Evolutionary conservation across 2,888 invertebrate species (phyloP).

Genomic region (Agelastica alni): DNA sequence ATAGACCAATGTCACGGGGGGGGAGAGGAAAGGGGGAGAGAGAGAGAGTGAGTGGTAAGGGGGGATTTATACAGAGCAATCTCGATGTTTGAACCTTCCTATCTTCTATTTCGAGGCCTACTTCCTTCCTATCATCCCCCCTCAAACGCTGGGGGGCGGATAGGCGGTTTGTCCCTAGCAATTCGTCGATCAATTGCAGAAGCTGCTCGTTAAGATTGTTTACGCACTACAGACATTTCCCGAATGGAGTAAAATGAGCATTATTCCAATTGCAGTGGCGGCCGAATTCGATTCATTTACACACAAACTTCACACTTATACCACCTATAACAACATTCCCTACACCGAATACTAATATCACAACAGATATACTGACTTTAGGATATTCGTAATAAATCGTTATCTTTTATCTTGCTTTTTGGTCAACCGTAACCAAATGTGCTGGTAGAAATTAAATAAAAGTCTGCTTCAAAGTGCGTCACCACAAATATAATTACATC

Average conservation of each 20-base stretch:
- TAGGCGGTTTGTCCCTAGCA: conserved; percentile 49
- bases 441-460: too few relatives aligned
- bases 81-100: conserved; percentile 50
- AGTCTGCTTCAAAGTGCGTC: too few relatives aligned
- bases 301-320: too few relatives aligned
- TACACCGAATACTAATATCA: too few relatives aligned
- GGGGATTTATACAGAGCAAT: conserved; percentile 45
- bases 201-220: conserved; percentile 54
- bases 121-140: conserved; percentile 18
- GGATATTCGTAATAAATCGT: too few relatives aligned
- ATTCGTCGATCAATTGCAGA: conserved; percentile 57
- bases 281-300: too few relatives aligned
- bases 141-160: conserved; percentile 38
- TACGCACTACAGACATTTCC: conserved; percentile 47
- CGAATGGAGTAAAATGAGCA: conserved; percentile 40
- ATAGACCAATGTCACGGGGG: conserved; percentile 49
- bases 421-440: too few relatives aligned
- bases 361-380: too few relatives aligned
- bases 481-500: too few relatives aligned
- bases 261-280: conserved; percentile 18
- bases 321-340: too few relatives aligned
- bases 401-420: too few relatives aligned
- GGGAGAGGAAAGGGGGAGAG: too few relatives aligned
- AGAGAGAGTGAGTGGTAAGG: conserved; percentile 38
- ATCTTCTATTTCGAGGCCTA: conserved; percentile 34